Conservation (phyloP, 92 coral and sea anemone species). For the Porites rus region DNA sequence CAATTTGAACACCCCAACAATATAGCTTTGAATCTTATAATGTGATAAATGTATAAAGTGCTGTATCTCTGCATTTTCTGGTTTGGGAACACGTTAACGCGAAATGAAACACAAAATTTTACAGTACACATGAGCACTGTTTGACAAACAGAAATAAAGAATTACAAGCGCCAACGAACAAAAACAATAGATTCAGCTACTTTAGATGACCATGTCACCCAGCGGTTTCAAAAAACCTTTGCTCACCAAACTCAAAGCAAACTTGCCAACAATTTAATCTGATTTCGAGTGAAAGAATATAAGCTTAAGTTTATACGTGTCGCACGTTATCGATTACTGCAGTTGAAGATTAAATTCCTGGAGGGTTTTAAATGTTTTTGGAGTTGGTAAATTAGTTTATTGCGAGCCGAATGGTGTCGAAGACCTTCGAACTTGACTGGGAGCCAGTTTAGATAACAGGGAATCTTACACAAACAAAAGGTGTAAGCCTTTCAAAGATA, state of each 20-base stretch:
- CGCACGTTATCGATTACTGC: neutral
- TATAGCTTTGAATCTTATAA: no score
- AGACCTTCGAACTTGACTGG: neutral
- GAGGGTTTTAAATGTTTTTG: neutral
- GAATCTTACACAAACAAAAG: slow-evolving; percentile 1
- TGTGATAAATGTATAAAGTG: no score
- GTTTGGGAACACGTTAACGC: neutral
- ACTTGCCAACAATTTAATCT: slow-evolving; percentile 19
- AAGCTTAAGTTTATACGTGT: neutral
- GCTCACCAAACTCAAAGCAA: slow-evolving; percentile 4
- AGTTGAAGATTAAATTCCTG: neutral
- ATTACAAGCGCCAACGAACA: slow-evolving; percentile 3
- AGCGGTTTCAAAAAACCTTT: slow-evolving; percentile 8
- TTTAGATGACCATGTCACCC: neutral
- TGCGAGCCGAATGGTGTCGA: slow-evolving; percentile 30
- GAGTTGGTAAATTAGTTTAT: neutral
- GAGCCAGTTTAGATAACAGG: neutral
- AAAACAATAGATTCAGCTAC: slow-evolving; percentile 14
- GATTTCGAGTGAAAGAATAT: neutral
- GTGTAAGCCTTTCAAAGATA: neutral
- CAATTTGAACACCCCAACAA: no score
- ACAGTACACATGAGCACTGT: slow-evolving; percentile 1
- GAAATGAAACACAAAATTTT: neutral
- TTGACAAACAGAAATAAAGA: slow-evolving; percentile 31
- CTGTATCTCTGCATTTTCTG: neutral